Evolutionary conservation across 2,888 invertebrate species (phyloP).

Genomic region (Orchestes rusci): DNA sequence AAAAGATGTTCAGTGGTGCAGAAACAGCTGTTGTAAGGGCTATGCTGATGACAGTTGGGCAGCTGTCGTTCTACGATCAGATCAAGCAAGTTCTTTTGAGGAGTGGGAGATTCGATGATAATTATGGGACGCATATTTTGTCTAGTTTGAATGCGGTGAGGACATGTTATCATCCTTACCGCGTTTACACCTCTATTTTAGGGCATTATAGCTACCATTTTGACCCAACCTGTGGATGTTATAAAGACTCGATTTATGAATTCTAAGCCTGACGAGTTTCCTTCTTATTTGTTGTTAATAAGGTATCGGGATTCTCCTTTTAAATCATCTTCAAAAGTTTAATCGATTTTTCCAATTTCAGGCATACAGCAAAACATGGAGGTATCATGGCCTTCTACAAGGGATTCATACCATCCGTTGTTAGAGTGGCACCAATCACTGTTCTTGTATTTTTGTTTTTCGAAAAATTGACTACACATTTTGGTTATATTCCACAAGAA

Average conservation of each 20-base stretch:
- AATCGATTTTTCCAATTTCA: slow-evolving; percentile 13
- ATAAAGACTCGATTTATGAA: slow-evolving; percentile 97
- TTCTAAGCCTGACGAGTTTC: slow-evolving; percentile 84
- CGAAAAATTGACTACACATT: slow-evolving; percentile 82
- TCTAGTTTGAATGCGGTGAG: too few species aligned
- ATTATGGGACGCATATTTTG: too few species aligned
- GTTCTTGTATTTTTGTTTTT: slow-evolving; percentile 91
- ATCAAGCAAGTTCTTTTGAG: too few species aligned
- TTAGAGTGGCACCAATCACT: slow-evolving; percentile 92
- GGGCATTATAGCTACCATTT: slow-evolving; percentile 81
- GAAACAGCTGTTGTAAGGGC: too few species aligned
- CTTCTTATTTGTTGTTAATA: slow-evolving; percentile 63
- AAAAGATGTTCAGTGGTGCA: too few species aligned
- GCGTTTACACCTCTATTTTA: slow-evolving; percentile 36
- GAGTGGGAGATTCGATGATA: too few species aligned
- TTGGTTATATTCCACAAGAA: slow-evolving; percentile 54
- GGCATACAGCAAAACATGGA: slow-evolving; percentile 74
- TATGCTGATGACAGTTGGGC: too few species aligned
- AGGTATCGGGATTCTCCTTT: too few species aligned
- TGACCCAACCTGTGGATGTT: slow-evolving; percentile 95
- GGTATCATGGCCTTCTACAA: slow-evolving; percentile 92
- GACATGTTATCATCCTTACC: too few species aligned
- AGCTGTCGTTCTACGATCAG: too few species aligned
- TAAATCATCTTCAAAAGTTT: too few species aligned
- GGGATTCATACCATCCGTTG: slow-evolving; percentile 92